These are phyloP conservation scores for Archocentrus centrarchus DNA, from an alignment of 2,113 vertebrate species.

Conservation along the genomic window DNA sequence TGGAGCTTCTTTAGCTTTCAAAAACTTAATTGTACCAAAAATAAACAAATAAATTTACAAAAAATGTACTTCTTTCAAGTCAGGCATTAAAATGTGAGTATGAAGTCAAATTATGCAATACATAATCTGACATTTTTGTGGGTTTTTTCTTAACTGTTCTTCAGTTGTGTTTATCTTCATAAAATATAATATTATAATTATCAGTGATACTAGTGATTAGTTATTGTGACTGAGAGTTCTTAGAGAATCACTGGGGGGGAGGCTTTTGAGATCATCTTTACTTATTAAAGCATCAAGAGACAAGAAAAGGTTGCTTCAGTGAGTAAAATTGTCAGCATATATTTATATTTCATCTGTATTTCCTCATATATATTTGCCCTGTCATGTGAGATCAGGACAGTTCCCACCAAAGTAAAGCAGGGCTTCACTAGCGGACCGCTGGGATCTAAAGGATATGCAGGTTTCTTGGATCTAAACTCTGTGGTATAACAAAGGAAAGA, in stretches of 20 bases:
- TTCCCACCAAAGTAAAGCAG: conserved; percentile 40
- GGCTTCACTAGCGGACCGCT: conserved; percentile 39
- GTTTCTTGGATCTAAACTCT: conserved; percentile 25
- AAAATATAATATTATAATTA: neutral
- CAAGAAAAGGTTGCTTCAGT: conserved; percentile 62
- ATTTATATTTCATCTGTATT: conserved; percentile 46
- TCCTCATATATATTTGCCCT: conserved; percentile 15
- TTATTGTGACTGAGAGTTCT: neutral
- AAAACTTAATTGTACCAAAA: conserved; percentile 21
- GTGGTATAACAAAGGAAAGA: conserved; percentile 15
- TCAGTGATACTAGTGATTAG: neutral
- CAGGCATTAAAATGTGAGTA: conserved; percentile 6
- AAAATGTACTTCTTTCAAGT: conserved; percentile 27
- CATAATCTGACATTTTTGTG: conserved; percentile 13
- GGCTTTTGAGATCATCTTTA: neutral
- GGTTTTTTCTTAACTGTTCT: neutral
- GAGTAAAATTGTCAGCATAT: conserved; percentile 39
- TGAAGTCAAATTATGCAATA: conserved; percentile 38
- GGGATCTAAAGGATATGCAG: conserved; percentile 65
- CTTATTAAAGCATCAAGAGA: conserved; percentile 10
- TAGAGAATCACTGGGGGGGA: neutral
- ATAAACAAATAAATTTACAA: neutral
- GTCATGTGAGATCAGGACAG: conserved; percentile 46
- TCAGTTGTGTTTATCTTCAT: neutral
- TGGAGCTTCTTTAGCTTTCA: conserved; percentile 45